Evolutionary conservation across 1,140 invertebrate genomes (phyloP), one percentile per base, ranked within the genome.

Genomic region (Dendrolimus punctatus): DNA sequence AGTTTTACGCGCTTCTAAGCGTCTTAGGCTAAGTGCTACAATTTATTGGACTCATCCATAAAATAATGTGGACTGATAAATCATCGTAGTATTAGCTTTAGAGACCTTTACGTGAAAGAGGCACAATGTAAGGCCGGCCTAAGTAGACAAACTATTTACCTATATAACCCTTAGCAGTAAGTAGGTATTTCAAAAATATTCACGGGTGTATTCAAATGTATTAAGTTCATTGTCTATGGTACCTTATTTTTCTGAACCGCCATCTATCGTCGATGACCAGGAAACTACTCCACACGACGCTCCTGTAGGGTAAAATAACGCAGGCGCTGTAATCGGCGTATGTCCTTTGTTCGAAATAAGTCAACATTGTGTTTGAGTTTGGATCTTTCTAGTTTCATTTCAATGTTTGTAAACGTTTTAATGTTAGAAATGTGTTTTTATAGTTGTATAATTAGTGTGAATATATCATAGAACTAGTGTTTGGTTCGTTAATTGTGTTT

Each of bases 301-400:
- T 81, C 71, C 73, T 63, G 66, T 64, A 60, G 64, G 76, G 66
- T 64, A 71, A 70, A 66, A 79, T 82, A 73, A 73, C 84, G 84
- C 84, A 85, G 73, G 84, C 81, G 84, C 80, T 81, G 73, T 84
- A 71, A 62, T 82, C 74, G 79, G 81, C 81, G 80, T 87, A 80
- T 71, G 81, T 87, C 81, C 81, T 85, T 87, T 85, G 81, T 85
- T 87, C 84, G 81, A 82, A 85, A 85, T 78, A 85, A 87, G 75
- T 84, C 81, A 85, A 87, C 84, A 87, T 81, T 84, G 74, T 79
- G 71, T 74, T 77, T 71, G 66, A 76, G 72, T 78, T 81, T 71
- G 66, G 69, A 73, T 78, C 67, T 76, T 82, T 71, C 64, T 66
- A 64, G 68, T 68, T 73, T 69, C 65, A 76, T 72, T 71, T 74